Conservation (phyloP, 2,113 vertebrate species). For the Rhodinocichla rosea region DNA sequence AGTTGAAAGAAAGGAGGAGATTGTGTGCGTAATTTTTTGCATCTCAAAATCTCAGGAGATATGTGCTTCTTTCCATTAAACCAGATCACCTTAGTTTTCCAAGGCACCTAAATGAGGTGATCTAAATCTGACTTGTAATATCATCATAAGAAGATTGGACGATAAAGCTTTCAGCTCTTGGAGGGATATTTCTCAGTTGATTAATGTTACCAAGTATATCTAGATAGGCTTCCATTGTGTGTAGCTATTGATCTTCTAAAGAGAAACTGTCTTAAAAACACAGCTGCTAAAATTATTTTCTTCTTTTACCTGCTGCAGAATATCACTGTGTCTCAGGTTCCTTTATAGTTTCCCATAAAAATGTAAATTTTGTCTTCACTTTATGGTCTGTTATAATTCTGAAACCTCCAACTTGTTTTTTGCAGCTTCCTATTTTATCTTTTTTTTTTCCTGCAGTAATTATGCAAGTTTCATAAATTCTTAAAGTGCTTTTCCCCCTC, state of each 20-base stretch:
- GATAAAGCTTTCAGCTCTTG: conserved; percentile 28
- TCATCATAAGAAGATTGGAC: not conserved
- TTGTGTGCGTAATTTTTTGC: not conserved
- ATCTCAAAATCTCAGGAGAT: not conserved
- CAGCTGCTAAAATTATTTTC: not conserved
- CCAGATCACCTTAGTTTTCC: not conserved
- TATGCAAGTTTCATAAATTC: conserved; percentile 2
- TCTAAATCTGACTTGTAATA: not conserved
- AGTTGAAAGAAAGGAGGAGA: not conserved
- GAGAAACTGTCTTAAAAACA: conserved; percentile 6
- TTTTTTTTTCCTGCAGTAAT: not conserved
- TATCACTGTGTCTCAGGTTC: not conserved
- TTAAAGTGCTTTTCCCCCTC: not conserved
- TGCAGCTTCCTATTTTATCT: not conserved
- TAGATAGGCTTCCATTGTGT: not conserved
- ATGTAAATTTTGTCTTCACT: conserved; percentile 49
- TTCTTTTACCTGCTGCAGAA: not conserved
- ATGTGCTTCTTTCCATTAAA: not conserved
- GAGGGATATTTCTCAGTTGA: not conserved
- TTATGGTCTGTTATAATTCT: not conserved
- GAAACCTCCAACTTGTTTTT: conserved; percentile 1
- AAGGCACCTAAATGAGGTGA: not conserved
- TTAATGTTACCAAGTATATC: not conserved
- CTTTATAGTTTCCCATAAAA: conserved; percentile 46
- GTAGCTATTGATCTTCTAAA: conserved; percentile 18